Percentiles rank a stretch among this genome's conserved stretches.
These are phyloP conservation scores for Leucania comma DNA, from an alignment of 2,888 invertebrate genomes.

Conservation along the genomic window DNA sequence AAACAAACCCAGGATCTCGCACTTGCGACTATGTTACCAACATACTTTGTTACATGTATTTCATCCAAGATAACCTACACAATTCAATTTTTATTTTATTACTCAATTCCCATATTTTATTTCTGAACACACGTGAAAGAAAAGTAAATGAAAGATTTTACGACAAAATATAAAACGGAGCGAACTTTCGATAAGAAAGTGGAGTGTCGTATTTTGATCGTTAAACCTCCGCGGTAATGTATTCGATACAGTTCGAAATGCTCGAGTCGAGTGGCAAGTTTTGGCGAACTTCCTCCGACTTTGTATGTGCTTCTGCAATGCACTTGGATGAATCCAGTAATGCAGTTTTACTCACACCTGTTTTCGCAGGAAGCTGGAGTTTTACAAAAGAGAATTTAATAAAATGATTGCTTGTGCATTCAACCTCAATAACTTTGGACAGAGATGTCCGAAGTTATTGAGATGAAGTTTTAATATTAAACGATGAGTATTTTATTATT, in stretches of 20 bases:
- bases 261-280: constrained; percentile 55
- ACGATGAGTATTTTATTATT: not conserved
- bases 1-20: too few species aligned
- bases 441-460: constrained; percentile 7
- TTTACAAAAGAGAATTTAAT: constrained; percentile 11
- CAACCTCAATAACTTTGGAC: constrained; percentile 18
- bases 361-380: not conserved
- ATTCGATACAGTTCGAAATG: constrained; percentile 57
- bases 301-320: constrained; percentile 36
- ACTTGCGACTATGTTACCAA: not conserved
- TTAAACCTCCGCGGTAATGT: constrained; percentile 57
- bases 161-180: constrained; percentile 57
- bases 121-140: constrained; percentile 39
- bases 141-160: constrained; percentile 64
- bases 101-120: constrained; percentile 54
- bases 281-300: constrained; percentile 42
- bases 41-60: not conserved
- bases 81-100: constrained; percentile 45
- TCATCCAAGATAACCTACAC: constrained; percentile 11
- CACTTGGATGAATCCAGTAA: constrained; percentile 39
- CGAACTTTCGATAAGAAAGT: constrained; percentile 59
- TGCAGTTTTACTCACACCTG: constrained; percentile 43
- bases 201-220: constrained; percentile 57
- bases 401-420: constrained; percentile 8
- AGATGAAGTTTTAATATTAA: constrained; percentile 1